A percentile compares a stretch with the other conserved stretches of the same genome.
phyloP scores from a whole-genome alignment of 2,113 vertebrate species.

The Oplegnathus fasciatus region DNA sequence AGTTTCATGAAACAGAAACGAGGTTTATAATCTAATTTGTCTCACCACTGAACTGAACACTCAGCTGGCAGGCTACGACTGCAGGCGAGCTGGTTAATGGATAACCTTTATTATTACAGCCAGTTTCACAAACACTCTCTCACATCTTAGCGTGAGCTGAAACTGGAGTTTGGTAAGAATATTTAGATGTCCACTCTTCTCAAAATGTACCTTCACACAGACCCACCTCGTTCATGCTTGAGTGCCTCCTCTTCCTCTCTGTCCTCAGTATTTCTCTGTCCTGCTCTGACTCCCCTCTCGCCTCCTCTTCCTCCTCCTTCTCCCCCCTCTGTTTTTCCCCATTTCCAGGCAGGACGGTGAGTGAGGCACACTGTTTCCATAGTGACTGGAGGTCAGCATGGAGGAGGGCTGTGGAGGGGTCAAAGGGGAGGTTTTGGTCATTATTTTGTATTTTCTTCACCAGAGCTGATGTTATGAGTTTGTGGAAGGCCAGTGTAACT shows the following conservation, averaged over 20 bases:
- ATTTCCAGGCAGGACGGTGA: conserved; percentile 10
- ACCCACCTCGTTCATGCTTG: conserved; percentile 71
- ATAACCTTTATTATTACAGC: conserved; percentile 24
- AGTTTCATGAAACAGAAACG: conserved; percentile 21
- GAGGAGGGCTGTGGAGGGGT: conserved; percentile 58
- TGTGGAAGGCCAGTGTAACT: neutral
- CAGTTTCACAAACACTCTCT: neutral
- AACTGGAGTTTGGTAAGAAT: neutral
- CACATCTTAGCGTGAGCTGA: neutral
- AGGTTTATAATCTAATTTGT: conserved; percentile 55
- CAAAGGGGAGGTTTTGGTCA: neutral
- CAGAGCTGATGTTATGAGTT: neutral
- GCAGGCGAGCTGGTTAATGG: conserved; percentile 1
- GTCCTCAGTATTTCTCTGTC: conserved; percentile 65
- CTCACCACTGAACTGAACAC: conserved; percentile 57
- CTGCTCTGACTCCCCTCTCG: conserved; percentile 45
- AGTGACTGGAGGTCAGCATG: conserved; percentile 74
- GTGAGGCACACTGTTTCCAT: conserved; percentile 69
- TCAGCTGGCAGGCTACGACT: conserved; percentile 19
- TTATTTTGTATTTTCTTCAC: neutral
- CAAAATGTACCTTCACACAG: neutral
- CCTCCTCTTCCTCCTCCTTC: conserved; percentile 19
- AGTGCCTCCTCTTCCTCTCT: conserved; percentile 62
- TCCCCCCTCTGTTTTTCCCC: neutral
- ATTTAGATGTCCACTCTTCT: no score